phyloP scores from a whole-genome alignment of 2,888 invertebrate species.

The Hydropsyche betteni region DNA sequence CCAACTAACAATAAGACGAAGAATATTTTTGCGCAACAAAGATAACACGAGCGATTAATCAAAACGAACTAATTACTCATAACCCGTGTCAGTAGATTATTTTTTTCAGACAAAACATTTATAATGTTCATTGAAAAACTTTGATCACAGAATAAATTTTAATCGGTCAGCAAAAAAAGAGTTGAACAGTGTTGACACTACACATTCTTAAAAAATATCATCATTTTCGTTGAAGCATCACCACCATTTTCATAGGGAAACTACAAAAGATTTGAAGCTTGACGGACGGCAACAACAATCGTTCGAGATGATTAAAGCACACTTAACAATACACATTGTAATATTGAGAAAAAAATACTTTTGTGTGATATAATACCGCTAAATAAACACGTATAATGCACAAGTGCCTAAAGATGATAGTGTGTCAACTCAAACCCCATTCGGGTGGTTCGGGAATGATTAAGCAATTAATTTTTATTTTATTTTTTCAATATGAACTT shows the following conservation, averaged over 20 bases:
- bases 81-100: too few relatives aligned
- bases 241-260: neutral
- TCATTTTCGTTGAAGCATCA: neutral
- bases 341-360: neutral
- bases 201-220: neutral
- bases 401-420: slow-evolving; percentile 4
- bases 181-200: too few relatives aligned
- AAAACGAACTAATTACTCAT: too few relatives aligned
- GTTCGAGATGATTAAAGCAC: slow-evolving; percentile 33
- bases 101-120: too few relatives aligned
- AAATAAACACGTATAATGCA: slow-evolving; percentile 15
- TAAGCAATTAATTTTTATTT: slow-evolving; percentile 12
- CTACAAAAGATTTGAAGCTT: slow-evolving; percentile 1
- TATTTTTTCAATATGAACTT: neutral
- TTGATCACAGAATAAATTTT: too few relatives aligned
- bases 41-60: too few relatives aligned
- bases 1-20: too few relatives aligned
- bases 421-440: slow-evolving; percentile 14
- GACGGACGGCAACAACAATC: slow-evolving; percentile 34
- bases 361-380: slow-evolving; percentile 29
- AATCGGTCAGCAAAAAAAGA: too few relatives aligned
- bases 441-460: slow-evolving; percentile 6
- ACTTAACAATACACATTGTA: neutral
- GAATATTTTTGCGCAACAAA: too few relatives aligned
- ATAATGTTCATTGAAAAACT: too few relatives aligned